Evolutionary conservation across 92 coral and sea anemone genomes (phyloP), one percentile per base, ranked within the genome.

Genomic region (Montipora capitata): DNA sequence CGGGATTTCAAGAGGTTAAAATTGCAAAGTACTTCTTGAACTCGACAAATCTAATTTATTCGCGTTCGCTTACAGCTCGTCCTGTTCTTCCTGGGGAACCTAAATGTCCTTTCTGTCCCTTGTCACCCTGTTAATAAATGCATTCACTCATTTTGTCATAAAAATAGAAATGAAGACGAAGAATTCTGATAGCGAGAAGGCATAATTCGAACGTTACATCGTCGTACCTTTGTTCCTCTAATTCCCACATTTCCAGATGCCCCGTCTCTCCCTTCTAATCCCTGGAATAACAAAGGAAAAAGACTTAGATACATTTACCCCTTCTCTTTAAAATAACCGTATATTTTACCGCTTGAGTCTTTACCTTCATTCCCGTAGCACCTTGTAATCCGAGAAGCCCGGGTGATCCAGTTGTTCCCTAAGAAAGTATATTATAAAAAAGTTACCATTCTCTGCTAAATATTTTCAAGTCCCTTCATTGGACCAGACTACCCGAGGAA

Each of bases 351-450:
- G 0, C 11, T 35, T 11, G 10, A 18, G 13, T 8, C 2, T 5
- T 40, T 57, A 82, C 87, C 71, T 10, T 57, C 14, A 72, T 82
- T 72, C 87, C 85, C 2, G 65, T 68, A 2, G 85, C 76, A 12
- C 85, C 87, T 72, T 58, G 87, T 8, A 41, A 35, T 11, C 87
- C 87, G 40, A 79, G 79, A n/a, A 18, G 0, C 3, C 87, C 87
- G 14, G 70, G 14, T 1, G 7, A 14, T 3, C 87, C 87, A 27
- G 52, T 69, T 14, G 43, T 17, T 10, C 87, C 87, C 87, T 82
- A 35, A 82, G 10, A 59, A 56, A 66, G 15, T 3, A 7, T 3
- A 65, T 8, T 54, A 64, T 12, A 17, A 6, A 7, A 48, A 48
- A 48, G 7, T 48, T 68, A 20, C 14, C 73, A 0, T 27, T 27